Evolutionary conservation across 2,888 invertebrate species (phyloP), one percentile per base, ranked within the genome.

Genomic region (Lamproptera curius): DNA sequence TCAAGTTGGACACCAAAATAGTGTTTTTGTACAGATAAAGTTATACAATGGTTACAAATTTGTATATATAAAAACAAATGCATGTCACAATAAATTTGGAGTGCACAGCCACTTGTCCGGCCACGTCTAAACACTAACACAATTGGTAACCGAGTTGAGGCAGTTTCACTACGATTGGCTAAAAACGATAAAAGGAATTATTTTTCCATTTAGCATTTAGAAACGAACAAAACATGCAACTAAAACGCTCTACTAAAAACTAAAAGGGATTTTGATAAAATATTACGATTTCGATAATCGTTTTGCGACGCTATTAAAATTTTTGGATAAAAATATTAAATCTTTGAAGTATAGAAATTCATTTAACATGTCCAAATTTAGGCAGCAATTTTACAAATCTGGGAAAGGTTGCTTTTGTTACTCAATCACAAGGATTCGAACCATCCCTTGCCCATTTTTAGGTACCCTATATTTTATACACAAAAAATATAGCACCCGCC

Each of bases 71-170:
- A 9, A 2, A 8, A 10, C n/a, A 28, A 2, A 5, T 28, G n/a
- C n/a, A 28, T 2, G 2, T 5, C 2, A 2, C 28, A 9, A 9
- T 28, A 10, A 2, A 20, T 38, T 15, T 20, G 34, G 42, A 36
- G 26, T 35, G 1, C 26, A 35, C 26, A 41, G 36, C 31, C 36
- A 46, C 14, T 26, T n/a, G 10, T 8, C 17, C 6, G 16, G 33
- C 34, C 45, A 16, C 16, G n/a, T 15, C 34, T 42, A 47, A 20
- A 41, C 40, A 40, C 41, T 42, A 46, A 42, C 42, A 42, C 36
- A 42, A 40, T 10, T 42, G 47, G 47, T 47, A 47, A 42, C 42
- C 26, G 14, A 16, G 9, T 17, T 16, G 11, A 16, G 26, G 43
- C 36, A 26, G 17, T 16, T 0, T 16, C 16, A n/a, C n/a, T n/a